phyloP scores from a whole-genome alignment of 1,140 invertebrate species.

The Harpegnathos saltator region DNA sequence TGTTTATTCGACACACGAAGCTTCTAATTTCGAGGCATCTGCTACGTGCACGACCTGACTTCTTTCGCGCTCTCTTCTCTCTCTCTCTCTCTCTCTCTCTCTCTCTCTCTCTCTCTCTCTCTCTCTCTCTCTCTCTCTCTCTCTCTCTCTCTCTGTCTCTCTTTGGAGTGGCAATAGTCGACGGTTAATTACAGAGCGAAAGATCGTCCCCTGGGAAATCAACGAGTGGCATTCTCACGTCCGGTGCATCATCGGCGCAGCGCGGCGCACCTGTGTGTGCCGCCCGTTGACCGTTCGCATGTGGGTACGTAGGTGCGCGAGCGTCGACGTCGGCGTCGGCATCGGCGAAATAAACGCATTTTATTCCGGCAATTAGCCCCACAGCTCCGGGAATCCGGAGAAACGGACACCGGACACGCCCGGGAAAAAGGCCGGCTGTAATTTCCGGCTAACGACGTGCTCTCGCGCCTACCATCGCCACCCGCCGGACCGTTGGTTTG shows the following conservation, averaged over 20 bases:
- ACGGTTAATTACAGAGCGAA: slow-evolving; percentile 66
- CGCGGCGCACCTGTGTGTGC: background rate
- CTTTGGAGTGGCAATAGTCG: background rate
- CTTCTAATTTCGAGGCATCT: slow-evolving; percentile 29
- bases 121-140: background rate
- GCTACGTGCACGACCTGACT: slow-evolving; percentile 25
- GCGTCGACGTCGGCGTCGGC: background rate
- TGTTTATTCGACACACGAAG: slow-evolving; percentile 30
- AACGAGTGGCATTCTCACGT: slow-evolving; percentile 37
- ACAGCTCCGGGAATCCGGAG: background rate
- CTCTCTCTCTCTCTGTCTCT: slow-evolving; percentile 31
- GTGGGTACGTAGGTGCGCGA: background rate
- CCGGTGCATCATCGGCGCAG: slow-evolving; percentile 26
- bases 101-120: slow-evolving; percentile 19
- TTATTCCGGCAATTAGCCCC: slow-evolving; percentile 67
- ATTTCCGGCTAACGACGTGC: slow-evolving; percentile 64
- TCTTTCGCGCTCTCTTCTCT: slow-evolving; percentile 30
- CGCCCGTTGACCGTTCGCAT: background rate
- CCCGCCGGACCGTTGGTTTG: background rate
- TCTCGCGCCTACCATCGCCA: background rate
- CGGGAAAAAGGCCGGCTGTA: slow-evolving; percentile 50
- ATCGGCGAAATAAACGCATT: slow-evolving; percentile 50
- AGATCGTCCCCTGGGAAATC: slow-evolving; percentile 71
- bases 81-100: slow-evolving; percentile 31
- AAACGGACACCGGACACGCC: slow-evolving; percentile 8